Evolutionary conservation across 2,113 vertebrate species (phyloP), one percentile per base, ranked within the genome.

Genomic region (Xenopus tropicalis): DNA sequence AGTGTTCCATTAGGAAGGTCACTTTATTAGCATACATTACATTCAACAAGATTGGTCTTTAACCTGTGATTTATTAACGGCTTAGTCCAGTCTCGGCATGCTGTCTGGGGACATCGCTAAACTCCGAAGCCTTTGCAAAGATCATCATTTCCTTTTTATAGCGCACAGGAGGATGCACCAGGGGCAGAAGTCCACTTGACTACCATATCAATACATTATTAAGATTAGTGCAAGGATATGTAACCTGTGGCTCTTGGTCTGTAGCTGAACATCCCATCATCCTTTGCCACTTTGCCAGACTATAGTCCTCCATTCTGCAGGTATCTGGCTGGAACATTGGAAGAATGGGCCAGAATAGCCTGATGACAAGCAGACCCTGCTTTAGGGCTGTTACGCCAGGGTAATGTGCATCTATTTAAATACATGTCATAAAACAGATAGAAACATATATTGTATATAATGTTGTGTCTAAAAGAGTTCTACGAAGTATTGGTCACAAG

Each of bases 1-100:
- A 83, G 82, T 79, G 83, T 83, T 83, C 82, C 83, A 84, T 87
- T 85, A 89, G 80, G 82, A 75, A 86, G 86, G 86, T 88, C 87
- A 85, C 75, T 65, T 84, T 79, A 78, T 83, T 90, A 87, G 85
- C 83, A 88, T 86, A 85, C 82, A 89, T 86, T 86, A 84, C 78
- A 75, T 83, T 84, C 85, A 88, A 86, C 80, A 89, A 86, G 81
- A 84, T 82, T 83, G 80, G 82, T 85, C 78, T 88, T 82, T 83
- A 87, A 83, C 87, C 82, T 85, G 83, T 80, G 80, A 74, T 84
- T 87, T 85, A 88, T 86, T 87, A 89, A 84, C 82, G 77, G 81
- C 82, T 87, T 87, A 84, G 85, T 86, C 74, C 77, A 82, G 85
- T 77, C 73, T 84, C 78, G 80, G 79, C 82, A 81, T 77, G 82